A percentile compares a stretch with the other conserved stretches of the same genome.
phyloP scores from a whole-genome alignment of 2,888 invertebrate genomes.

The Zaprionus obscuricornis region DNA sequence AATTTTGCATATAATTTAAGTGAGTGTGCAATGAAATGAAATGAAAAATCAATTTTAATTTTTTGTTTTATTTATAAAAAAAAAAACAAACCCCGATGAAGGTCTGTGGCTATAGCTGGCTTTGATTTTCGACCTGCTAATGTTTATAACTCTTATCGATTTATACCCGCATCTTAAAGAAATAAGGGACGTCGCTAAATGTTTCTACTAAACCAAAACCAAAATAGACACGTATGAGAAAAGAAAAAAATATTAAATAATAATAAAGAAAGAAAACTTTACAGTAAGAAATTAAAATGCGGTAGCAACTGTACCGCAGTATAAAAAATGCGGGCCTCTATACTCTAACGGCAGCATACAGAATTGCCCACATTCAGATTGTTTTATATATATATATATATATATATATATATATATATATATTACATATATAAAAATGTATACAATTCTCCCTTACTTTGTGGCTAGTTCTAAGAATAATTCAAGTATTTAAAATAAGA shows the following conservation, averaged over 20 bases:
- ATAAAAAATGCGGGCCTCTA: conserved; percentile 28
- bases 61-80: neutral
- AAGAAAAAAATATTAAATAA: conserved; percentile 7
- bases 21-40: too few species aligned
- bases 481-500: too few species aligned
- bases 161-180: conserved; percentile 25
- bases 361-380: conserved; percentile 21
- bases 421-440: conserved; percentile 1
- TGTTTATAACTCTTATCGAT: conserved; percentile 28
- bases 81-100: neutral
- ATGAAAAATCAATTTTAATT: too few species aligned
- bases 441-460: too few species aligned
- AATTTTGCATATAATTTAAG: too few species aligned
- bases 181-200: neutral
- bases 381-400: neutral
- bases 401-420: neutral
- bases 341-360: neutral
- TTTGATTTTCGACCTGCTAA: neutral
- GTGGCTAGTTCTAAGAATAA: too few species aligned
- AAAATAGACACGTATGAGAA: conserved; percentile 34
- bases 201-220: neutral
- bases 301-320: conserved; percentile 30
- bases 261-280: too few species aligned
- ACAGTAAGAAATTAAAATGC: too few species aligned
- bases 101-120: neutral